phyloP scores from a whole-genome alignment of 2,797 vertebrate species.

The Pseudopleuronectes americanus region DNA sequence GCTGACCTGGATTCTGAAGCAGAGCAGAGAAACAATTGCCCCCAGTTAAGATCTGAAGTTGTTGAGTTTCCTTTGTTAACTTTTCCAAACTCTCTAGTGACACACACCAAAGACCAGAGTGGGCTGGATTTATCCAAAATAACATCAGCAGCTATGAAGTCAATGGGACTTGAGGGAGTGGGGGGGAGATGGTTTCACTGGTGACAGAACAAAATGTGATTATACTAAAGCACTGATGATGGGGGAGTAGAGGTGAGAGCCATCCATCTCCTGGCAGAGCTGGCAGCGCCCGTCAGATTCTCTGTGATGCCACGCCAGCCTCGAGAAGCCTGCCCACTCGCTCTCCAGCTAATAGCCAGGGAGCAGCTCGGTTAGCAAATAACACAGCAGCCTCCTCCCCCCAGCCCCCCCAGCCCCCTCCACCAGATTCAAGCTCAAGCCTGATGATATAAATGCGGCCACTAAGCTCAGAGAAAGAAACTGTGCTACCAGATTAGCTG shows the following conservation, averaged over 20 bases:
- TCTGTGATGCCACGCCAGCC: slow-evolving; percentile 31
- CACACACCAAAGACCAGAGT: slow-evolving; percentile 53
- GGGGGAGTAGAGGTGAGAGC: slow-evolving; percentile 1
- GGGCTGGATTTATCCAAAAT: slow-evolving; percentile 59
- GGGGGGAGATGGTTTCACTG: slow-evolving; percentile 51
- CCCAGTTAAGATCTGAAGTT: background rate
- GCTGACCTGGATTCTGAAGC: slow-evolving; percentile 62
- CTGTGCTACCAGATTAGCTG: slow-evolving; percentile 25
- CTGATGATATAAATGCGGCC: slow-evolving; percentile 1
- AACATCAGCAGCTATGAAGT: slow-evolving; percentile 45
- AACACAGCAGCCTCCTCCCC: slow-evolving; percentile 1
- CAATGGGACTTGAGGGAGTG: slow-evolving; percentile 41
- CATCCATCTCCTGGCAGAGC: background rate
- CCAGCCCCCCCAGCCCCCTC: background rate
- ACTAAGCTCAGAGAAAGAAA: slow-evolving; percentile 33
- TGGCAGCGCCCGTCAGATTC: slow-evolving; percentile 29
- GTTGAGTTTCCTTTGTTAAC: no score
- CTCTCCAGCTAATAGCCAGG: slow-evolving; percentile 40
- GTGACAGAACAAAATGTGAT: slow-evolving; percentile 34
- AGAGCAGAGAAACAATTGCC: slow-evolving; percentile 13
- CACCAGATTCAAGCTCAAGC: slow-evolving; percentile 22
- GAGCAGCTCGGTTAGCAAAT: slow-evolving; percentile 31
- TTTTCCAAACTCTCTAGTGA: background rate
- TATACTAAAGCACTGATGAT: slow-evolving; percentile 8
- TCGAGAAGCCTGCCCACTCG: slow-evolving; percentile 31